These are phyloP conservation scores for Hiodon tergisus DNA, from an alignment of 2,113 vertebrate genomes.

Conservation along the genomic window DNA sequence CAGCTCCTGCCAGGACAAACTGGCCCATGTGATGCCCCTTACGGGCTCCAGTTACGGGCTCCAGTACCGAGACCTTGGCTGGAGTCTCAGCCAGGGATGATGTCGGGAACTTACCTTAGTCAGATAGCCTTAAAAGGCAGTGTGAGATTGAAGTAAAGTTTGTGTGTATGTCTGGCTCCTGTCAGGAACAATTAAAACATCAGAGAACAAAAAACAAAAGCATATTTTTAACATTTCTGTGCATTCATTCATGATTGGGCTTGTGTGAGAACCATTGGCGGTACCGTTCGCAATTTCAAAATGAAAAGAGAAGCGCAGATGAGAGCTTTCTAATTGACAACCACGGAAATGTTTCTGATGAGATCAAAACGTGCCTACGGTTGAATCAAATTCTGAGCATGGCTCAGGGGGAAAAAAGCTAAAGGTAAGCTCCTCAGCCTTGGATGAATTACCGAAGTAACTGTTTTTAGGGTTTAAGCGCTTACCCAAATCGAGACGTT, in stretches of 20 bases:
- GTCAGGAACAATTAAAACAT: too few species aligned
- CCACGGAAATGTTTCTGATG: too few species aligned
- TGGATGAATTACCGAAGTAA: slow-evolving; percentile 26
- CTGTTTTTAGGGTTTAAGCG: slow-evolving; percentile 15
- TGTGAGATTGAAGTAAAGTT: too few species aligned
- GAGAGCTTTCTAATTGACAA: too few species aligned
- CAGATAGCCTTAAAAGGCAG: neutral
- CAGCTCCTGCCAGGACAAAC: slow-evolving; percentile 8
- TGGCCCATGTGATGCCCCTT: neutral
- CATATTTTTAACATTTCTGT: too few species aligned
- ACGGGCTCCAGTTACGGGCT: neutral
- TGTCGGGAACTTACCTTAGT: neutral
- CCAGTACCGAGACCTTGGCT: neutral
- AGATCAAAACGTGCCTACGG: neutral
- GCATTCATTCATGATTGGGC: too few species aligned
- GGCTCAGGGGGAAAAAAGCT: neutral
- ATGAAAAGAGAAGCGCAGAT: too few species aligned
- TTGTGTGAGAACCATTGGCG: too few species aligned
- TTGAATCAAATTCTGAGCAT: neutral
- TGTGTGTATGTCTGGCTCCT: too few species aligned
- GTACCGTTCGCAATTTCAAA: too few species aligned
- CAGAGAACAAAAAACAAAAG: too few species aligned
- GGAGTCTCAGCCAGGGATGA: neutral
- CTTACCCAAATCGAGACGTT: slow-evolving; percentile 16
- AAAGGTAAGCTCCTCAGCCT: slow-evolving; percentile 10